Evolutionary conservation across 2,888 invertebrate genomes (phyloP).

Genomic region (Cyrtodaria siliqua): DNA sequence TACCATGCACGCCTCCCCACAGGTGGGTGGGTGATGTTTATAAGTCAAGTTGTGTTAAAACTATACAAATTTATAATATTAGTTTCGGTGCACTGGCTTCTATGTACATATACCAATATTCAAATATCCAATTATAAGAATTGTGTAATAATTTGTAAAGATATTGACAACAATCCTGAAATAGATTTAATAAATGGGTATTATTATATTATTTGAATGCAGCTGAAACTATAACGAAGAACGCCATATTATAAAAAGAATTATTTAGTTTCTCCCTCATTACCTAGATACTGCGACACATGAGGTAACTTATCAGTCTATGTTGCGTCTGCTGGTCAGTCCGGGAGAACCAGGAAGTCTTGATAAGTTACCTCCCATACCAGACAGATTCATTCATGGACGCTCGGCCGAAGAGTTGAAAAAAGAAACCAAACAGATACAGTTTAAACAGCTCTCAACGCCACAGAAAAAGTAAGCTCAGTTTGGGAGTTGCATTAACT

Average conservation of each 20-base stretch:
- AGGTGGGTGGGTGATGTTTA: conserved; percentile 35
- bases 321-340: conserved; percentile 67
- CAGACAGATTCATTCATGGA: conserved; percentile 64
- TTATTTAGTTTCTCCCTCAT: not conserved
- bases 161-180: too few relatives aligned
- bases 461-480: conserved; percentile 48
- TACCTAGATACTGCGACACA: conserved; percentile 76
- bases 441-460: conserved; percentile 74
- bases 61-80: too few relatives aligned
- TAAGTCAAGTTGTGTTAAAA: too few relatives aligned
- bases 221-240: too few relatives aligned
- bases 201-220: too few relatives aligned
- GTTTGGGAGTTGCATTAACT: too few relatives aligned
- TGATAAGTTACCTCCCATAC: conserved; percentile 71
- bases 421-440: conserved; percentile 80
- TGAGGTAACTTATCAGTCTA: conserved; percentile 76
- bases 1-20: conserved; percentile 77
- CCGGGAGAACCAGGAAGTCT: conserved; percentile 60
- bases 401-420: conserved; percentile 70
- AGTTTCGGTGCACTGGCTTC: too few relatives aligned
- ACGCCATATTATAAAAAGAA: too few relatives aligned
- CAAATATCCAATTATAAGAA: too few relatives aligned
- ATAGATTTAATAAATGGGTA: too few relatives aligned
- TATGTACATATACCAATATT: too few relatives aligned
- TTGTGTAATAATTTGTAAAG: too few relatives aligned